Conservation (phyloP, 2,888 invertebrate species). For the Stenurella melanura region DNA sequence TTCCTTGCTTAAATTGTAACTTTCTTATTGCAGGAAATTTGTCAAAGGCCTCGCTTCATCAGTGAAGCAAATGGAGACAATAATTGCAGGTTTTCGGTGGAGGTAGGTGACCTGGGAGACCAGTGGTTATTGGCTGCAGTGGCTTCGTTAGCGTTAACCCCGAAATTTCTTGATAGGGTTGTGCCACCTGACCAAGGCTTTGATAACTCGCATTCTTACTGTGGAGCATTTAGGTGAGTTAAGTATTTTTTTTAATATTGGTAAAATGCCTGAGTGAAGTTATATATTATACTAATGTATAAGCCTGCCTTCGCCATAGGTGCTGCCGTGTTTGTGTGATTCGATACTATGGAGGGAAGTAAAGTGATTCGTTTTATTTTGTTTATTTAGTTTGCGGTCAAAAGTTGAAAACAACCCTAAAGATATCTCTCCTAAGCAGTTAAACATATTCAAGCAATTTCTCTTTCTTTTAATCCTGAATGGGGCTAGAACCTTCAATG, state of each 20-base stretch:
- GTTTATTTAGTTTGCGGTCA: too few relatives aligned
- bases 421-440: too few relatives aligned
- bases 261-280: too few relatives aligned
- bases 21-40: conserved; percentile 77
- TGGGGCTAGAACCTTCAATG: too few relatives aligned
- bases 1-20: background rate
- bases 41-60: conserved; percentile 79
- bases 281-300: too few relatives aligned
- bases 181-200: conserved; percentile 81
- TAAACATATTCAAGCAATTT: too few relatives aligned
- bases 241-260: background rate
- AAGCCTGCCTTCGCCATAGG: too few relatives aligned
- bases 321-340: too few relatives aligned
- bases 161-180: conserved; percentile 80
- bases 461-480: too few relatives aligned
- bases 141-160: conserved; percentile 80
- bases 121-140: conserved; percentile 80
- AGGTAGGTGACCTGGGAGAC: conserved; percentile 77
- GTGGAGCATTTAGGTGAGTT: conserved; percentile 80
- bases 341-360: too few relatives aligned
- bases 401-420: too few relatives aligned
- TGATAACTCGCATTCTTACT: conserved; percentile 76
- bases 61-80: conserved; percentile 68
- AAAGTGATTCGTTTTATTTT: too few relatives aligned
- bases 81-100: conserved; percentile 73